These are phyloP conservation scores for Apotomis betuletana DNA, from an alignment of 2,888 invertebrate species.

Conservation along the genomic window DNA sequence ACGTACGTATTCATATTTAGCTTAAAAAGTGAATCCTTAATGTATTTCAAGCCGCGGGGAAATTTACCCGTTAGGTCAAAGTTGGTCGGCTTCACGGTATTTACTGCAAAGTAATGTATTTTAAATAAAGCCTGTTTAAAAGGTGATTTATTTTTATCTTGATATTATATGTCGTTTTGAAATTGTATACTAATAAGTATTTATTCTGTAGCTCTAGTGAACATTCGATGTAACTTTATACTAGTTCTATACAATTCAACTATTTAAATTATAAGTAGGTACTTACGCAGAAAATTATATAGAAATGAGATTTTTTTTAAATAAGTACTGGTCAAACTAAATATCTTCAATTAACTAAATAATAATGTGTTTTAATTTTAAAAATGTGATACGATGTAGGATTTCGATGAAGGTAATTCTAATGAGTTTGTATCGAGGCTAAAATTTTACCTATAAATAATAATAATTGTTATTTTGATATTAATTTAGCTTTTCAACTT, in stretches of 20 bases:
- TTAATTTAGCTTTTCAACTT: too few relatives aligned
- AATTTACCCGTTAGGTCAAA: too few relatives aligned
- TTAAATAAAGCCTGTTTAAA: background rate
- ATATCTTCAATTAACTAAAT: too few relatives aligned
- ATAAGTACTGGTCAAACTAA: background rate
- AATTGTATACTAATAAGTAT: background rate
- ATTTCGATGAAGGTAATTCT: background rate
- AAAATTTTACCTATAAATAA: background rate
- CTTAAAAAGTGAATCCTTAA: too few relatives aligned
- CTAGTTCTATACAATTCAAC: background rate
- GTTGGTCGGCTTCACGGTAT: too few relatives aligned
- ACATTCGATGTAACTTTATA: background rate
- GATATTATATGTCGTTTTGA: background rate
- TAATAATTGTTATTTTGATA: too few relatives aligned
- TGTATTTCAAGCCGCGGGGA: too few relatives aligned
- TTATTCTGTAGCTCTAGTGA: background rate
- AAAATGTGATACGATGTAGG: background rate
- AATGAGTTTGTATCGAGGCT: background rate
- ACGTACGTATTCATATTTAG: too few relatives aligned
- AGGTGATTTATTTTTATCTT: slow-evolving; percentile 1
- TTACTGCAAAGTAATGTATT: background rate
- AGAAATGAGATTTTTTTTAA: background rate
- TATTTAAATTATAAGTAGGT: background rate
- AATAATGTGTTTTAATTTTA: too few relatives aligned
- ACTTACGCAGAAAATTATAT: background rate